phyloP scores from a whole-genome alignment of 2,113 vertebrate species.

The Zosterops hypoxanthus region DNA sequence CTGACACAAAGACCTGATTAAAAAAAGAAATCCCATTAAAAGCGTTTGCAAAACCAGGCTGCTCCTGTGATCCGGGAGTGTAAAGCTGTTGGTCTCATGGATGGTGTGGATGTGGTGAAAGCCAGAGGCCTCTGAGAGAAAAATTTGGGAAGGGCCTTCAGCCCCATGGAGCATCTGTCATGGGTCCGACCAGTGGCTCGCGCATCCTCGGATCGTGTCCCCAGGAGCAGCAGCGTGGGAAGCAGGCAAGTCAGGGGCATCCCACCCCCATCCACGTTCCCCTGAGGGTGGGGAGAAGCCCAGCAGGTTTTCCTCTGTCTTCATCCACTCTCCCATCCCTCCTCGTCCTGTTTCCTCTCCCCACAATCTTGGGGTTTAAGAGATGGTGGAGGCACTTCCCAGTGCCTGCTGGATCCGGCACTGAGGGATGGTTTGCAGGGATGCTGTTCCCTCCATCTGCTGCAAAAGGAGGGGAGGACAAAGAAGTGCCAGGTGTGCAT shows the following conservation, averaged over 20 bases:
- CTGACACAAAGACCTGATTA: conserved; percentile 63
- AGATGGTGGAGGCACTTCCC: background rate
- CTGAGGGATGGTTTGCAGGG: fast-evolving
- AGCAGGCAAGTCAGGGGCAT: conserved; percentile 41
- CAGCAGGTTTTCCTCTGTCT: background rate
- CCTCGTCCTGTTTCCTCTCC: background rate
- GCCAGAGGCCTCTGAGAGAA: background rate
- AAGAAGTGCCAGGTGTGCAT: background rate
- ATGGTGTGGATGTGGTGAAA: background rate
- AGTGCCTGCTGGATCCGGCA: fast-evolving
- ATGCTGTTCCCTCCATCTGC: background rate
- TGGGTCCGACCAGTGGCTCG: conserved; percentile 1
- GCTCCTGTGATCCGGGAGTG: background rate
- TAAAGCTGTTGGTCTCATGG: background rate
- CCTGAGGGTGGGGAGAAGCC: background rate
- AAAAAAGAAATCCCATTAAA: conserved; percentile 64
- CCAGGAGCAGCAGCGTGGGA: conserved; percentile 39
- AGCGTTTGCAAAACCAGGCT: conserved; percentile 45
- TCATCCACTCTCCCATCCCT: background rate
- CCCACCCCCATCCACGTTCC: background rate
- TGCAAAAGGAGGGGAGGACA: background rate
- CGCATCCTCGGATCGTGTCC: background rate
- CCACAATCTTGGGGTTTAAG: background rate
- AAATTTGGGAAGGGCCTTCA: background rate
- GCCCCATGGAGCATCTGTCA: conserved; percentile 54